Percentiles rank a stretch among this genome's conserved stretches.
Evolutionary conservation across 2,113 vertebrate genomes (phyloP).

Genomic region (Eolophus roseicapilla): DNA sequence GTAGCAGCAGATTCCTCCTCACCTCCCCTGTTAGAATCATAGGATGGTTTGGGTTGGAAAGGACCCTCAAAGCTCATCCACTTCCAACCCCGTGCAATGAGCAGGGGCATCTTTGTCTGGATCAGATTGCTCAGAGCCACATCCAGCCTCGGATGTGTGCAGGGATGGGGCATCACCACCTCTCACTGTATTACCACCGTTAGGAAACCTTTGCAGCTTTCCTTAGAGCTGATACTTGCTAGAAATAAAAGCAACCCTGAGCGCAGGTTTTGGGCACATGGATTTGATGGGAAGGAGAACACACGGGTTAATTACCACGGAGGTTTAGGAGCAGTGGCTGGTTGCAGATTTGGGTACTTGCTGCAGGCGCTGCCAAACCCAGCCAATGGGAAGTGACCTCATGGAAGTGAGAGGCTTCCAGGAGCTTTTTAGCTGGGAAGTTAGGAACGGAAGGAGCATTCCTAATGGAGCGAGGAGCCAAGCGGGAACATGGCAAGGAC

Average conservation of each 20-base stretch:
- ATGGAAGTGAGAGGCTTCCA: neutral
- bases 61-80: neutral
- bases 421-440: neutral
- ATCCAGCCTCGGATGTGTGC: too few relatives aligned
- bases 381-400: neutral
- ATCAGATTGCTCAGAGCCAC: neutral
- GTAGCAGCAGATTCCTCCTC: neutral
- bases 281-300: neutral
- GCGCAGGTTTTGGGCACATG: neutral
- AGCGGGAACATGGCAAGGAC: neutral
- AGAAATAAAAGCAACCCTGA: neutral
- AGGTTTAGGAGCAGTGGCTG: neutral
- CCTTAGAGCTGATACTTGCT: neutral
- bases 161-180: neutral
- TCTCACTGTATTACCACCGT: neutral
- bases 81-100: neutral
- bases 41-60: neutral
- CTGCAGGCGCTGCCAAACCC: neutral
- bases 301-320: neutral
- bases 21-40: neutral
- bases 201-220: neutral
- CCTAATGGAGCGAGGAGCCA: neutral
- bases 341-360: neutral
- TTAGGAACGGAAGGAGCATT: neutral
- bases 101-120: neutral